Conservation (phyloP, 23 tunicate genomes). For the Styela plicata region DNA sequence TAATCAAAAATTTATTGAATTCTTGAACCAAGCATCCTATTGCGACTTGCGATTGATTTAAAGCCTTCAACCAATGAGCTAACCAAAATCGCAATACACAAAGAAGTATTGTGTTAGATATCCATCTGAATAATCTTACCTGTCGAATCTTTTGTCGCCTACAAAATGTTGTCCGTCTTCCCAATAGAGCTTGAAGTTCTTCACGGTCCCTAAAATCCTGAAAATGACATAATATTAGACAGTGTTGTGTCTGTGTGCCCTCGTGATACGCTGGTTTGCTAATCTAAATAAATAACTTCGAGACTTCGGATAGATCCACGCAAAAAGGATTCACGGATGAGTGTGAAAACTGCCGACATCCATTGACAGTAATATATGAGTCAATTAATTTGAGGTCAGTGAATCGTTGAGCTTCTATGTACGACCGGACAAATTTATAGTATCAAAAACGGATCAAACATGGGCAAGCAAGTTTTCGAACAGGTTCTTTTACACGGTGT, state of each 20-base stretch:
- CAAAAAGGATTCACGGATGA: conserved; percentile 12
- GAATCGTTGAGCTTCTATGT: too few species aligned
- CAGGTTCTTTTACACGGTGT: too few species aligned
- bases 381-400: not conserved
- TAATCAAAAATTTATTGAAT: too few species aligned
- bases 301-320: not conserved
- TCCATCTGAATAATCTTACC: conserved; percentile 40
- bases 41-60: too few species aligned
- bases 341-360: conserved; percentile 3
- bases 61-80: too few species aligned
- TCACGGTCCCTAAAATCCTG: conserved; percentile 74
- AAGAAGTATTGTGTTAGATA: not conserved
- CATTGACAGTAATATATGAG: not conserved
- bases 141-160: conserved; percentile 90
- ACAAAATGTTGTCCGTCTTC: conserved; percentile 88
- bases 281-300: not conserved
- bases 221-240: not conserved
- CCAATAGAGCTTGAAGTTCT: conserved; percentile 79
- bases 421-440: too few species aligned
- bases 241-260: not conserved
- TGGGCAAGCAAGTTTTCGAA: too few species aligned
- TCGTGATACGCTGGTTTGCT: not conserved
- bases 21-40: too few species aligned
- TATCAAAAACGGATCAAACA: too few species aligned
- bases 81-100: too few species aligned